Base-by-base conservation (phyloP, 2,113 vertebrate species). In the Aegotheles bennettii region DNA sequence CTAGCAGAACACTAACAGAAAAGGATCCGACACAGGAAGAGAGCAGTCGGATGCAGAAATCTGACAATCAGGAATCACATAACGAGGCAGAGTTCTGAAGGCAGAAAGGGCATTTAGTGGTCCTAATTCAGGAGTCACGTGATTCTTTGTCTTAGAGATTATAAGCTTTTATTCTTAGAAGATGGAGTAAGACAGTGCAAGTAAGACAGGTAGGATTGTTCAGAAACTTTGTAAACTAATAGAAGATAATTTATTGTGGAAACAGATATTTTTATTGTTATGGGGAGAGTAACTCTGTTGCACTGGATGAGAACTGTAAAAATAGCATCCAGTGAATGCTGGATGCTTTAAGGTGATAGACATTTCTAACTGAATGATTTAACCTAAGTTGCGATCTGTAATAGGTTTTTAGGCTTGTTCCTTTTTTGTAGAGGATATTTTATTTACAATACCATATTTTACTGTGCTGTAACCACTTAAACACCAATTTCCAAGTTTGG, bases 181-280 rank as follows among this genome's bases (percentile, higher is more conserved):
- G 75, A 93, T 73, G 93, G 80, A 95, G 54, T 91, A 31, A 67
- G 59, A 38, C 70, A 76, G 51, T 77, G 59, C 91, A 85, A 81
- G 61, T 84, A 40, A 81, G 84, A 84, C 92, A 92, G 94, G 92
- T 91, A 95, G 97, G 90, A 89, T 81, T 61, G 63, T 86, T 91
- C 68, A 89, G 90, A 71, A 82, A 63, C 77, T 81, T 92, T 63
- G 74, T 90, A 81, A 86, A 60, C 76, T 96, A 3, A 0, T 43
- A 92, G 90, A 86, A 78, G 73, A 81, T 95, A 89, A 96, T 93
- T 95, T 96, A 88, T 95, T 95, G 68, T 94, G 82, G 82, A 93
- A 79, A 73, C 71, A 68, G 79, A n/a, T 96, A 54, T 94, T 94
- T 95, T 92, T 94, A 74, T 88, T 81, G 35, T 73, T 94, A 38